Evolutionary conservation across 2,113 vertebrate species (phyloP).

Genomic region (Sprattus sprattus): DNA sequence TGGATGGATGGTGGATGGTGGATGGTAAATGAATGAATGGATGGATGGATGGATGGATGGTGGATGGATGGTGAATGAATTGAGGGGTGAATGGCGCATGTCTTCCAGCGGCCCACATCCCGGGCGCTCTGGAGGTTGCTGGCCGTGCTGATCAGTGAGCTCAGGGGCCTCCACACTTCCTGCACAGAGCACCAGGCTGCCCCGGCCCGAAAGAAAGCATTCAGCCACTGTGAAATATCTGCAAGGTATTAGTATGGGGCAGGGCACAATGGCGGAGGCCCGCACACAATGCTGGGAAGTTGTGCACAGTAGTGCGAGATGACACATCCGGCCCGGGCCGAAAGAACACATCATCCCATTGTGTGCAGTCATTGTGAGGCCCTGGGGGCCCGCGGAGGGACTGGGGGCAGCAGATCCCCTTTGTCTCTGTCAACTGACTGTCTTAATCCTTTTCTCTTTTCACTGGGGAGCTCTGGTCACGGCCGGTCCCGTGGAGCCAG

Average conservation of each 20-base stretch:
- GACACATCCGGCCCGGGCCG: conserved; percentile 55
- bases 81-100: background rate
- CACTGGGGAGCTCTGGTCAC: conserved; percentile 37
- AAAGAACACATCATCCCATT: conserved; percentile 62
- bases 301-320: conserved; percentile 54
- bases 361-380: conserved; percentile 51
- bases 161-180: conserved; percentile 52
- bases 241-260: conserved; percentile 51
- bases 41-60: too few species aligned
- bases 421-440: conserved; percentile 57
- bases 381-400: conserved; percentile 30
- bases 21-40: too few species aligned
- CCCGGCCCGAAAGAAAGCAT: conserved; percentile 56
- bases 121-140: background rate
- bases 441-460: conserved; percentile 60
- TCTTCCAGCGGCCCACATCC: background rate
- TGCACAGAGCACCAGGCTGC: conserved; percentile 45
- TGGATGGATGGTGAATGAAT: too few species aligned
- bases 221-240: conserved; percentile 65
- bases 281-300: conserved; percentile 60
- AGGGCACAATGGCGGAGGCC: conserved; percentile 51
- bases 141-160: background rate
- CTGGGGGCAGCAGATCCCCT: conserved; percentile 33
- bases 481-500: conserved; percentile 11
- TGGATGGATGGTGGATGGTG: too few species aligned